Conservation (phyloP, 2,797 vertebrate species). For the Varecia variegata region DNA sequence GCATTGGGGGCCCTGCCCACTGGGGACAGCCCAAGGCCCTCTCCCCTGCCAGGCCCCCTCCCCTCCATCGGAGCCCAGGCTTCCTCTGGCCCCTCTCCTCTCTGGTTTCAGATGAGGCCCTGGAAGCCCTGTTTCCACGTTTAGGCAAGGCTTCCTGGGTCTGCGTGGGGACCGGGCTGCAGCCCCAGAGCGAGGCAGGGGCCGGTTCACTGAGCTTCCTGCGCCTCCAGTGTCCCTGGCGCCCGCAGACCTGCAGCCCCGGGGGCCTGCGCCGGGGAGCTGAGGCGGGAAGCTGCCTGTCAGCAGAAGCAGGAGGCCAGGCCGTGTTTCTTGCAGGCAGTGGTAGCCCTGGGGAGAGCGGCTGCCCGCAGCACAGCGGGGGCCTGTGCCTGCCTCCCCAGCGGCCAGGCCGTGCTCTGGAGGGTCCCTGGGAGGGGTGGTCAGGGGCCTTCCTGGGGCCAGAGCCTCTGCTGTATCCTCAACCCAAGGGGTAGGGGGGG, state of each 20-base stretch:
- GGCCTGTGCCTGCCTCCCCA: background rate
- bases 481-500: background rate
- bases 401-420: background rate
- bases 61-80: background rate
- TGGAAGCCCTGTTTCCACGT: background rate
- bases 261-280: background rate
- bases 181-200: background rate
- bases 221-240: fast-evolving
- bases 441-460: background rate
- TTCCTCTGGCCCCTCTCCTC: background rate
- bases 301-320: background rate
- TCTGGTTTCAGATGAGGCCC: background rate
- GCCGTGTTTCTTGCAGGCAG: background rate
- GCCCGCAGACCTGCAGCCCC: background rate
- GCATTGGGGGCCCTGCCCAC: background rate
- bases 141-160: background rate
- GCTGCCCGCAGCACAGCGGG: background rate
- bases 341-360: background rate
- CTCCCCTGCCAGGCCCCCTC: background rate
- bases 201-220: background rate
- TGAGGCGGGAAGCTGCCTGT: background rate
- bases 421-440: background rate
- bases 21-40: background rate
- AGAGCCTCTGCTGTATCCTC: background rate
- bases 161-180: background rate